These are phyloP conservation scores for Platyrinchus mystaceus DNA, from an alignment of 2,797 vertebrate genomes.

Conservation along the genomic window DNA sequence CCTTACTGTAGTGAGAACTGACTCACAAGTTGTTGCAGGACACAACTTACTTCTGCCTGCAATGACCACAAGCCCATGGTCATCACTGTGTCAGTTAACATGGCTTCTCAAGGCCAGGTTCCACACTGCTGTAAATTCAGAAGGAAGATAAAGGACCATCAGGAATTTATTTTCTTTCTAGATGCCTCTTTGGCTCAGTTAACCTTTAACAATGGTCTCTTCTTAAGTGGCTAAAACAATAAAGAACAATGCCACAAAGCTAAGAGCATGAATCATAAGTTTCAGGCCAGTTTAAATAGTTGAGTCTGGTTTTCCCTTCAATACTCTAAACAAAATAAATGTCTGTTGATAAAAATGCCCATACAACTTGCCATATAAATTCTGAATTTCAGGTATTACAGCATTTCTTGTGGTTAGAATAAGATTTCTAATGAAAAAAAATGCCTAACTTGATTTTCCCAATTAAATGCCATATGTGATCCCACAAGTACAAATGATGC, in stretches of 20 bases:
- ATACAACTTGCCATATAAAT: neutral
- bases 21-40: slow-evolving; percentile 4
- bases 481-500: slow-evolving; percentile 39
- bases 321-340: neutral
- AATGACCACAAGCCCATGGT: neutral
- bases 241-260: neutral
- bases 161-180: slow-evolving; percentile 49
- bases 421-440: neutral
- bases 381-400: neutral
- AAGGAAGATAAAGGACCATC: slow-evolving; percentile 13
- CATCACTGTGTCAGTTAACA: neutral
- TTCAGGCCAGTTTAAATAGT: neutral
- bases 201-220: slow-evolving; percentile 43
- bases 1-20: neutral
- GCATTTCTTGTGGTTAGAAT: neutral
- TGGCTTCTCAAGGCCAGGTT: slow-evolving; percentile 29
- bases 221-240: slow-evolving; percentile 49
- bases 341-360: neutral
- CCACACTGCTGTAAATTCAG: slow-evolving; percentile 23
- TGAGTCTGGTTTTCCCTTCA: neutral
- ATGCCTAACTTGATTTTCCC: neutral
- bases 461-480: neutral
- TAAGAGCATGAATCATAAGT: slow-evolving; percentile 32
- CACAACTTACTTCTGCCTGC: neutral
- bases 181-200: slow-evolving; percentile 38